phyloP scores from a whole-genome alignment of 2,113 vertebrate species.

The Phycodurus eques region DNA sequence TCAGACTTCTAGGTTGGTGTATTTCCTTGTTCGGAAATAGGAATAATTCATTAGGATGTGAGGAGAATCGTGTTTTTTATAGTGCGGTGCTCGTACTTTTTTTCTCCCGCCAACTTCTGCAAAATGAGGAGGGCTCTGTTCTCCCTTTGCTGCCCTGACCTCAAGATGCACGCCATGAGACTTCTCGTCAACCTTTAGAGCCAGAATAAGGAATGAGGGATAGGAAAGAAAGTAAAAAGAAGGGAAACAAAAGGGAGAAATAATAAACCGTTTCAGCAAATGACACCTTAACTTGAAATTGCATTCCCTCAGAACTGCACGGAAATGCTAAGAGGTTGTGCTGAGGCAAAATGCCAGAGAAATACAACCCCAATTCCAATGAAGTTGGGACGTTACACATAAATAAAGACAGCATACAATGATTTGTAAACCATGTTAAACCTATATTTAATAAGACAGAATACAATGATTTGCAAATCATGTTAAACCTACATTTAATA shows the following conservation, averaged over 20 bases:
- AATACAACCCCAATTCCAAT: background rate
- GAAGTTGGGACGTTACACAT: too few species aligned
- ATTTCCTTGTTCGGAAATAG: constrained; percentile 1
- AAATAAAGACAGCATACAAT: too few species aligned
- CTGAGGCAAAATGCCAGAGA: background rate
- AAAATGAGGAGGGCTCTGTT: constrained; percentile 71
- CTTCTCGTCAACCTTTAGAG: constrained; percentile 77
- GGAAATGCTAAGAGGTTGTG: background rate
- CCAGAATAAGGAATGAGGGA: constrained; percentile 9
- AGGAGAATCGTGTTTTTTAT: constrained; percentile 3
- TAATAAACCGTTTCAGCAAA: background rate
- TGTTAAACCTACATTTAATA: too few species aligned
- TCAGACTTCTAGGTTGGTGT: background rate
- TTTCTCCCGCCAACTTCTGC: constrained; percentile 71
- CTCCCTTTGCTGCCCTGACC: constrained; percentile 56
- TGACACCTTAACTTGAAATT: constrained; percentile 13
- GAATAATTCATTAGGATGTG: constrained; percentile 4
- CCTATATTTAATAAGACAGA: too few species aligned
- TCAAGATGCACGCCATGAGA: constrained; percentile 71
- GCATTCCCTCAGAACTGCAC: background rate
- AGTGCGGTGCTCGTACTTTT: constrained; percentile 71
- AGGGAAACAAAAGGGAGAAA: background rate
- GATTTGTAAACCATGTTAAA: too few species aligned
- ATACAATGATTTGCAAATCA: too few species aligned
- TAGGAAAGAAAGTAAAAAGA: background rate